phyloP scores from a whole-genome alignment of 2,888 invertebrate genomes.

The Bembecia ichneumoniformis region DNA sequence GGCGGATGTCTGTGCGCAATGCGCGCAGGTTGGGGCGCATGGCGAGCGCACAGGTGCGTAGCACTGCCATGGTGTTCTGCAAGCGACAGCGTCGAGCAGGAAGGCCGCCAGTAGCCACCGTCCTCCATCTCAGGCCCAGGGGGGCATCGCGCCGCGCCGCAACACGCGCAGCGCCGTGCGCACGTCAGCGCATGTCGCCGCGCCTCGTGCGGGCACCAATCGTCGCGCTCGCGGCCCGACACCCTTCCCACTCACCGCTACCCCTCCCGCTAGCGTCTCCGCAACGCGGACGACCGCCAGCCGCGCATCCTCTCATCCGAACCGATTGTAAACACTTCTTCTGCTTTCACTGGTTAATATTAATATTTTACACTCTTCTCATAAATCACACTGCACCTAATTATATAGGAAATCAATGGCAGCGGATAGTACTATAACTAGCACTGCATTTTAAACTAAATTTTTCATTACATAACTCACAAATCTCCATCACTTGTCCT shows the following conservation, averaged over 20 bases:
- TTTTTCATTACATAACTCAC: constrained; percentile 19
- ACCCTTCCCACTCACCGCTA: constrained; percentile 54
- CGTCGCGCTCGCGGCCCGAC: constrained; percentile 70
- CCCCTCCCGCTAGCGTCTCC: constrained; percentile 51
- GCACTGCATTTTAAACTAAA: constrained; percentile 15
- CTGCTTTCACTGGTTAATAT: constrained; percentile 16
- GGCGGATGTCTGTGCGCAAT: constrained; percentile 54
- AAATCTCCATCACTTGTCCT: constrained; percentile 41
- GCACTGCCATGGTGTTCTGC: constrained; percentile 65
- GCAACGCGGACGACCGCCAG: constrained; percentile 44
- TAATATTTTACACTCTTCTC: neutral
- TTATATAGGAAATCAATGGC: constrained; percentile 8
- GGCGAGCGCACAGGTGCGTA: constrained; percentile 59
- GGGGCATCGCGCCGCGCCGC: constrained; percentile 68
- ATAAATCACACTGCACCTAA: constrained; percentile 14
- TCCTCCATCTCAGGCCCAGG: constrained; percentile 66
- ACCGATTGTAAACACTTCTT: constrained; percentile 19
- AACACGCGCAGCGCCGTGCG: constrained; percentile 67
- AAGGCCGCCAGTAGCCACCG: constrained; percentile 66
- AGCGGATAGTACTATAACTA: constrained; percentile 20
- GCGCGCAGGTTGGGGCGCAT: constrained; percentile 52
- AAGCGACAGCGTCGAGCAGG: constrained; percentile 66
- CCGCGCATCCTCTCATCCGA: constrained; percentile 62
- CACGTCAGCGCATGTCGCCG: constrained; percentile 70
- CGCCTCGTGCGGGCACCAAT: constrained; percentile 70